Evolutionary conservation across 1,140 invertebrate genomes (phyloP).

Genomic region (Agraylea sexmaculata): DNA sequence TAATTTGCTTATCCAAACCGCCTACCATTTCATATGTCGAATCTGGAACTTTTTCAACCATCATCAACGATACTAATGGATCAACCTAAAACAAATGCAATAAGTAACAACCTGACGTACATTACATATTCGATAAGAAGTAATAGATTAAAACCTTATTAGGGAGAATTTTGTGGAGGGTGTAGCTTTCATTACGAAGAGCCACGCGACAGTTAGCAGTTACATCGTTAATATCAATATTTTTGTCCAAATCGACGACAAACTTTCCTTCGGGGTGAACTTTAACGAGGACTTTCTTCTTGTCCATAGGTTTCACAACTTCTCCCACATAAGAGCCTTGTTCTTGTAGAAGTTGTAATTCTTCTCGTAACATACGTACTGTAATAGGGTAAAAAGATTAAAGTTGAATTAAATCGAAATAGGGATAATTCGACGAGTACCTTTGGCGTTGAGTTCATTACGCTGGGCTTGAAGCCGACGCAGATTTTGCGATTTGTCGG

Average conservation of each 20-base stretch:
- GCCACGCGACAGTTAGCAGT: conserved; percentile 97
- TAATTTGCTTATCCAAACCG: conserved; percentile 98
- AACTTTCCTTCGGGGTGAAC: conserved; percentile 99
- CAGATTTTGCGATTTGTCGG: conserved; percentile 96
- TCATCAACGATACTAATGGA: conserved; percentile 99
- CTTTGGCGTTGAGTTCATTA: conserved; percentile 99
- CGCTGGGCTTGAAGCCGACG: conserved; percentile 94
- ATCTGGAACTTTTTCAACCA: conserved; percentile 99
- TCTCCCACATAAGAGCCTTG: conserved; percentile 99
- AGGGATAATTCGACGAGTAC: conserved; percentile 40
- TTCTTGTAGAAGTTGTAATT: conserved; percentile 94
- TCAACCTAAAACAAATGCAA: conserved; percentile 70
- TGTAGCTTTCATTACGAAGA: conserved; percentile 96
- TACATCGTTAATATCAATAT: conserved; percentile 97
- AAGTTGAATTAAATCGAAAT: not conserved
- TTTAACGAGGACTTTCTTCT: conserved; percentile 99
- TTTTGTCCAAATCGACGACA: conserved; percentile 98
- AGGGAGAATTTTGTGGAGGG: conserved; percentile 96
- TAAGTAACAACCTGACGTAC: no score
- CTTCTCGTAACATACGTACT: conserved; percentile 96
- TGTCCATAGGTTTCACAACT: conserved; percentile 99
- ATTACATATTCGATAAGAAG: not conserved
- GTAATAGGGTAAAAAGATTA: conserved; percentile 16
- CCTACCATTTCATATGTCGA: conserved; percentile 99
- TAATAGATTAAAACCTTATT: conserved; percentile 63